These are phyloP conservation scores for Leptobrachium leishanense DNA, from an alignment of 2,113 vertebrate species.

Conservation along the genomic window DNA sequence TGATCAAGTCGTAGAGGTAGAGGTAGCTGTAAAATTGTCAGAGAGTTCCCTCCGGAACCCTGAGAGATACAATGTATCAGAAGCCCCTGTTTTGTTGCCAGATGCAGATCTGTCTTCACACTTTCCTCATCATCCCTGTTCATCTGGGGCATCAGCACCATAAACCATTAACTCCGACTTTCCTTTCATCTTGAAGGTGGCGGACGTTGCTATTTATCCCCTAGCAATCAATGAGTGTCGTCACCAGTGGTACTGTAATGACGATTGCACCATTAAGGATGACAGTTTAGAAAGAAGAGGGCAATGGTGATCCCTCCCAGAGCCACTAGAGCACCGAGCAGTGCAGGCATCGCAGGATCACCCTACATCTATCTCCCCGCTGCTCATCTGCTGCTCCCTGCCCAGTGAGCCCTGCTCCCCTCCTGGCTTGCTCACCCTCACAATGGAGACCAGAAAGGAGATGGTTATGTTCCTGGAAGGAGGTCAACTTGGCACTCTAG, in stretches of 20 bases:
- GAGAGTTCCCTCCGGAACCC: constrained; percentile 29
- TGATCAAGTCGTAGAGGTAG: constrained; percentile 51
- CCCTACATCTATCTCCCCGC: constrained; percentile 65
- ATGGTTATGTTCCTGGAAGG: constrained; percentile 87
- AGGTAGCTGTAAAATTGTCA: constrained; percentile 1
- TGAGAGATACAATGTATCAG: constrained; percentile 48
- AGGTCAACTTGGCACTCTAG: constrained; percentile 76
- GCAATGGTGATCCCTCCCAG: constrained; percentile 96
- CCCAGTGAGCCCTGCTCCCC: constrained; percentile 14
- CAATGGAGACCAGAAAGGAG: constrained; percentile 92
- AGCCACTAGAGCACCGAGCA: constrained; percentile 72
- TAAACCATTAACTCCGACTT: constrained; percentile 73
- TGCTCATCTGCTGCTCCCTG: constrained; percentile 37
- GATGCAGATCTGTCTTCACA: constrained; percentile 73
- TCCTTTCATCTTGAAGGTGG: constrained; percentile 76
- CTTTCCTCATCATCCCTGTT: constrained; percentile 67
- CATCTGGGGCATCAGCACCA: constrained; percentile 71
- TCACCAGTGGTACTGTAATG: constrained; percentile 91
- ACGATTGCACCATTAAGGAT: constrained; percentile 93
- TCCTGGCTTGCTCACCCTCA: constrained; percentile 38
- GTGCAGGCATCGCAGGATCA: constrained; percentile 81
- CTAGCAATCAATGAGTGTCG: constrained; percentile 89
- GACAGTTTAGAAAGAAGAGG: constrained; percentile 93
- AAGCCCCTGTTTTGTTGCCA: constrained; percentile 52
- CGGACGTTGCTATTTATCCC: constrained; percentile 88